Evolutionary conservation across 2,888 invertebrate genomes (phyloP).

Genomic region (Catocala nupta): DNA sequence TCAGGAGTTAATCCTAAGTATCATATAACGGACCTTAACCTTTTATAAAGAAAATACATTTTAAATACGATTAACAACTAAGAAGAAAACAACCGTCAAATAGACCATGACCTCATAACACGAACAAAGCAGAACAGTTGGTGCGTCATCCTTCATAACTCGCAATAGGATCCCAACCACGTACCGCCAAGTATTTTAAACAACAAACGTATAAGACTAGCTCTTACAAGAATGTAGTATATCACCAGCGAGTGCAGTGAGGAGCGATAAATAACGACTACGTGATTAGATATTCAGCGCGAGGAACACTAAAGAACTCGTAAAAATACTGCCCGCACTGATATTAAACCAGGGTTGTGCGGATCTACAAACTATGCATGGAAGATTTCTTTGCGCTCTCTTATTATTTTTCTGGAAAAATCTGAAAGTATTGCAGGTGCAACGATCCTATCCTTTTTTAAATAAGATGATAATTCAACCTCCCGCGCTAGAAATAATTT

Average conservation of each 20-base stretch:
- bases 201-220: conserved; percentile 34
- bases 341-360: conserved; percentile 57
- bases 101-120: neutral
- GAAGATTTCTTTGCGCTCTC: neutral
- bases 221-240: conserved; percentile 28
- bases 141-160: conserved; percentile 24
- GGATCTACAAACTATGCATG: neutral
- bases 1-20: too few species aligned
- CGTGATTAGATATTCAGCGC: conserved; percentile 65
- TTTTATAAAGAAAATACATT: too few species aligned
- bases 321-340: conserved; percentile 68
- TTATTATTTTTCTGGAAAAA: neutral
- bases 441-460: too few species aligned
- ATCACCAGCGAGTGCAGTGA: conserved; percentile 12
- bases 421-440: conserved; percentile 1
- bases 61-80: too few species aligned
- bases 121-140: neutral
- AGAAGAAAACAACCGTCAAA: too few species aligned
- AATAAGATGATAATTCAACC: too few species aligned
- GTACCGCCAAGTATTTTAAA: conserved; percentile 43
- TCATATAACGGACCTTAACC: too few species aligned
- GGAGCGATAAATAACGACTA: conserved; percentile 52
- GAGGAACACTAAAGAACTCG: conserved; percentile 64
- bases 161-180: conserved; percentile 28
- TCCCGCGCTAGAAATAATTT: too few species aligned